Base-by-base conservation (phyloP, 1,140 invertebrate genomes). In the Drosophila nebulosa region DNA sequence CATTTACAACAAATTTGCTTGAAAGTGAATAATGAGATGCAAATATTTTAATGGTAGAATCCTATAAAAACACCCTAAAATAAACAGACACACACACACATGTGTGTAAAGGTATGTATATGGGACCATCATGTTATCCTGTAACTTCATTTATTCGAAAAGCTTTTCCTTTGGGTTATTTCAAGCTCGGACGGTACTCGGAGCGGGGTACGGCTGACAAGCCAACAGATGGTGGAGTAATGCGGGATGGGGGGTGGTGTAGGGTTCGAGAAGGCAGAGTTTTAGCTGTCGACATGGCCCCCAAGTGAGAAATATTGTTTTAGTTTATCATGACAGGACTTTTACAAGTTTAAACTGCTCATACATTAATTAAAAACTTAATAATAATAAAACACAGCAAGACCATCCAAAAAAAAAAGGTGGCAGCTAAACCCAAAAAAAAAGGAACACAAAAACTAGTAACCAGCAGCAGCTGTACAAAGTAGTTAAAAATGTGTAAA, bases 291-390 rank as follows among this genome's bases (percentile, higher is more conserved):
- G 72, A 69, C 73, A 53, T 52, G 51, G 60, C 46, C 72, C 81
- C 83, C 83, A 72, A 83, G 78, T 72, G 83, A 88, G 83, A 88
- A 88, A 88, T 88, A 88, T 88, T 88, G 83, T 88, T 88, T 88
- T 88, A 88, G 83, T 88, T 88, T 88, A 88, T 88, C 83, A 88
- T 88, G 83, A 81, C 83, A 88, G 83, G 64, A 88, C 78, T 88
- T 83, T 88, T 88, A 88, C 83, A 88, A 88, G 83, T 88, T 88
- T 88, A 83, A 88, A 88, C 83, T 83, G 83, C 83, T 88, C 83
- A 81, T 88, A 88, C 83, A 88, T 88, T 88, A 88, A 88, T 88
- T 88, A 88, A 88, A 88, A 88, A 88, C 83, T 88, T 88, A 88
- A 88, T 86, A 88, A 86, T 88, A 86, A 69, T 72, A 78, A 78